Conservation (phyloP, 35 echinoderm and acorn worm species). For the Eucidaris tribuloides region DNA sequence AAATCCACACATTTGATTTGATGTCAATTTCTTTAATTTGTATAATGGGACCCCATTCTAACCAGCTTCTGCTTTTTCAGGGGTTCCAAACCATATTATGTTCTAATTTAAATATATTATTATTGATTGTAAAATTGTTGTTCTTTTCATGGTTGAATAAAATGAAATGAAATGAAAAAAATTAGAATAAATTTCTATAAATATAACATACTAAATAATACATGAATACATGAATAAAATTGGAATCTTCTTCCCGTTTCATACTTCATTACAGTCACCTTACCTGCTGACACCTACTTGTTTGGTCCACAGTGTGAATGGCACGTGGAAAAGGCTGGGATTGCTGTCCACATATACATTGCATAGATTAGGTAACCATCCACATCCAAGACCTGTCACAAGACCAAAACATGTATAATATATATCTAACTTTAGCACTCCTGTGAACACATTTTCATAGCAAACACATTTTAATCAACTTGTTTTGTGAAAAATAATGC, state of each 20-base stretch:
- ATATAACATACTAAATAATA: neutral
- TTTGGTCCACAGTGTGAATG: slow-evolving; percentile 48
- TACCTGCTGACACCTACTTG: slow-evolving; percentile 44
- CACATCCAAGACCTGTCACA: slow-evolving; percentile 37
- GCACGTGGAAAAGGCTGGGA: slow-evolving; percentile 1
- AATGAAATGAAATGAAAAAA: no score
- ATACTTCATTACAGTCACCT: neutral
- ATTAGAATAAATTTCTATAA: neutral
- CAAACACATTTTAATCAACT: neutral
- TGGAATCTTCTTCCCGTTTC: neutral
- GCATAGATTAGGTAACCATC: neutral
- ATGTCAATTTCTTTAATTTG: no score
- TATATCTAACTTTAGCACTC: neutral
- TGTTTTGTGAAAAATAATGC: neutral
- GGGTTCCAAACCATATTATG: no score
- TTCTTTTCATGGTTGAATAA: no score
- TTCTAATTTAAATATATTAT: no score
- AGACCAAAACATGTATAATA: neutral
- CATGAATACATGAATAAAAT: neutral
- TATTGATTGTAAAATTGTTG: no score
- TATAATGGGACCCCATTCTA: no score
- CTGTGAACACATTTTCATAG: no score
- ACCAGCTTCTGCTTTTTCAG: no score
- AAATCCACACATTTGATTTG: no score
- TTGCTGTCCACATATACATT: slow-evolving; percentile 59